Evolutionary conservation across 2,797 vertebrate species (phyloP), one percentile per base, ranked within the genome.

Genomic region (Brachymystax lenok): DNA sequence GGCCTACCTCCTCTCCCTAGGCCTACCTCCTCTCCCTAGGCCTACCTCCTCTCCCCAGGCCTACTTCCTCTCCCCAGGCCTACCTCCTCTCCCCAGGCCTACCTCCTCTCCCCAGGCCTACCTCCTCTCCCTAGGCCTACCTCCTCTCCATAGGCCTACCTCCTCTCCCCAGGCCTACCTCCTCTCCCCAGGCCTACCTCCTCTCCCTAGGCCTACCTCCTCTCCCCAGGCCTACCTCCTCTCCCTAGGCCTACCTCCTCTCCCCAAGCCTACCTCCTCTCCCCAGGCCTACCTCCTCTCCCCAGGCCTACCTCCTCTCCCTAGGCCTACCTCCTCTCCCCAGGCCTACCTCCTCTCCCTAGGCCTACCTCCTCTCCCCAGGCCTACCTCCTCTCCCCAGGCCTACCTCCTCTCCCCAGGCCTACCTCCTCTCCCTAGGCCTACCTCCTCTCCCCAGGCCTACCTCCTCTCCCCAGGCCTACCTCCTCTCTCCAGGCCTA

Each of bases 291-390:
- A 72, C 67, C 10, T 46, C 40, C 40, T 46, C 4, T 33, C 30
- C 30, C 0, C 0, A 33, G 30, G 5, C 30, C 5, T 1, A 33
- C 30, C 30, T 33, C 30, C 30, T 33, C 30, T 33, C 30, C 30
- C 4, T 0, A 33, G 30, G 30, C 30, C 30, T 5, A 33, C 30
- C 30, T 33, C 30, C 30, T 33, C 4, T 33, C 4, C 30, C 1
- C 2, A 40, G 40, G 0, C 7, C 40, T 10, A 40, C 8, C 1
- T 40, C 35, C 35, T 40, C 35, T 40, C 51, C 40, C 4, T 1
- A 82, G 66, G 74, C 78, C 79, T 78, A 24, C 35, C 14, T 74
- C 63, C 67, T 73, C 66, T 79, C 75, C 74, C 69, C 63, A 33
- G 30, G 4, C 30, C 35, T 2, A 40, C 35, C 35, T 40, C 35